Evolutionary conservation across 2,888 invertebrate genomes (phyloP).

Genomic region (Tipula unca): DNA sequence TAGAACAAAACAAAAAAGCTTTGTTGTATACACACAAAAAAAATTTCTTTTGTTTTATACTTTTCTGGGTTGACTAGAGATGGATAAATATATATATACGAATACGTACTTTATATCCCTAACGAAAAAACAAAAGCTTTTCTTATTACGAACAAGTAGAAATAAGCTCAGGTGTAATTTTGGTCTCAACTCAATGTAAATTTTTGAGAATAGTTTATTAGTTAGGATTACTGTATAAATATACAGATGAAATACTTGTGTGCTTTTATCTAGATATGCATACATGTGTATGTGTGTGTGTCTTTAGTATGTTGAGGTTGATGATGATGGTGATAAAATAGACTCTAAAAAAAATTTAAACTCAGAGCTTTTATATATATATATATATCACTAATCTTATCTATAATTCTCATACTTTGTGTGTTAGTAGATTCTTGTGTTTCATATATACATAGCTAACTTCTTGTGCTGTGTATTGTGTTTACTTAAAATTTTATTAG

Average conservation of each 20-base stretch:
- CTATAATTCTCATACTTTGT: background rate
- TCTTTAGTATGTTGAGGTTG: background rate
- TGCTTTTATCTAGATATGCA: background rate
- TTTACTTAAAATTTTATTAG: background rate
- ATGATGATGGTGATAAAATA: background rate
- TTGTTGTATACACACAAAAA: background rate
- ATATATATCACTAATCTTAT: background rate
- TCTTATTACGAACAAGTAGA: background rate
- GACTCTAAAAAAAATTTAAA: background rate
- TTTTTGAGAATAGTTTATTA: background rate
- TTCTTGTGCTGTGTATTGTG: background rate
- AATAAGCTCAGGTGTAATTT: conserved; percentile 8
- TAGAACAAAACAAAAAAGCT: background rate
- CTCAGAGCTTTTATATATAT: background rate
- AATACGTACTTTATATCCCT: background rate
- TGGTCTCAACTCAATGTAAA: background rate
- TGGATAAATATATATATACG: background rate
- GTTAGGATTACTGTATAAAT: background rate
- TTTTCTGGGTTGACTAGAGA: background rate
- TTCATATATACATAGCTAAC: background rate
- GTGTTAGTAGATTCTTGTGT: background rate
- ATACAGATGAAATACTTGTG: background rate
- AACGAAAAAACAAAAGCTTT: background rate
- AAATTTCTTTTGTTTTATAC: background rate
- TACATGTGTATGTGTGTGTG: background rate